Conservation (phyloP, 2,888 invertebrate species). For the Tinea pellionella region DNA sequence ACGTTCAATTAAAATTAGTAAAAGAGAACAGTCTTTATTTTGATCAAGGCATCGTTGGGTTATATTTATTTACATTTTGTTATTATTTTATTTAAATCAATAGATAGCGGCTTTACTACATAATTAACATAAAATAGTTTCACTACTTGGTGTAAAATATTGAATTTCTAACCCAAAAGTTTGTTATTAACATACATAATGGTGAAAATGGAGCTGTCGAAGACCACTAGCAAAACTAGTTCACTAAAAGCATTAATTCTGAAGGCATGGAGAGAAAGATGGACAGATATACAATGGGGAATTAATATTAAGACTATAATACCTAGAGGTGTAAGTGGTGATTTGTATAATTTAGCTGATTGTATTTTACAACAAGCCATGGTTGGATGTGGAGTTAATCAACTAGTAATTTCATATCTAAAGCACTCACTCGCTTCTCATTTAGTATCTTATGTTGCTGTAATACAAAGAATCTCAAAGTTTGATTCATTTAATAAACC, state of each 20-base stretch:
- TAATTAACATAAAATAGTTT: too few species aligned
- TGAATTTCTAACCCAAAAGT: too few species aligned
- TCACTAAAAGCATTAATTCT: slow-evolving; percentile 82
- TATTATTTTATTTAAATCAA: too few species aligned
- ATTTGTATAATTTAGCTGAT: slow-evolving; percentile 92
- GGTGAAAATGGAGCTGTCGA: slow-evolving; percentile 76
- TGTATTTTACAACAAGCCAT: slow-evolving; percentile 94
- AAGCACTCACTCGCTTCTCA: slow-evolving; percentile 92
- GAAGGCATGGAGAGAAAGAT: slow-evolving; percentile 94
- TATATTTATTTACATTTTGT: too few species aligned
- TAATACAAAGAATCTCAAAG: slow-evolving; percentile 87
- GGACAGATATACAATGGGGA: slow-evolving; percentile 96
- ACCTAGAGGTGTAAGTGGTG: slow-evolving; percentile 91
- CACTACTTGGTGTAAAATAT: too few species aligned
- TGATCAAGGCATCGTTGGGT: too few species aligned
- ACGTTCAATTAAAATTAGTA: too few species aligned
- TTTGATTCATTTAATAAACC: slow-evolving; percentile 89
- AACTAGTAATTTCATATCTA: slow-evolving; percentile 89
- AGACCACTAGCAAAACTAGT: slow-evolving; percentile 86
- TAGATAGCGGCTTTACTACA: too few species aligned
- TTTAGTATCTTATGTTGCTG: slow-evolving; percentile 91
- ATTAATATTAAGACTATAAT: slow-evolving; percentile 94
- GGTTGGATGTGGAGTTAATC: slow-evolving; percentile 92
- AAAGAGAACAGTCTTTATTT: too few species aligned
- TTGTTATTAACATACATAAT: slow-evolving; percentile 1